Evolutionary conservation across 2,113 vertebrate species (phyloP).

Genomic region (Etheostoma spectabile): DNA sequence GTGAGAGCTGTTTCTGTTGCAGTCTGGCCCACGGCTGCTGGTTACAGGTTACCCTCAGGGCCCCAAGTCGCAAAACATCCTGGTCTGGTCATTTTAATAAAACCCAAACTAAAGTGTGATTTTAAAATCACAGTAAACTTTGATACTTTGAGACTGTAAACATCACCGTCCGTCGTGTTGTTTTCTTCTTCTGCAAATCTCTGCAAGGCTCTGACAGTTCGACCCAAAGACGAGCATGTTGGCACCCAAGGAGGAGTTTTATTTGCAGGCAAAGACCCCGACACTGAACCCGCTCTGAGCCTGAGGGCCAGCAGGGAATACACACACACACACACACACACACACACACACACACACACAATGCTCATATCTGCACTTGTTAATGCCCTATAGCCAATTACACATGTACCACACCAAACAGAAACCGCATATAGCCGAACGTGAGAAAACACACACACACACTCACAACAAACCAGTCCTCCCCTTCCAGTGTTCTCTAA

Average conservation of each 20-base stretch:
- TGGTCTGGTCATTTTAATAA: neutral
- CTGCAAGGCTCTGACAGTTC: constrained; percentile 29
- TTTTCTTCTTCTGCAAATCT: constrained; percentile 21
- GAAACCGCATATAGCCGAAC: constrained; percentile 33
- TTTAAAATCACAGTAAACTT: neutral
- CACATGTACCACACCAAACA: constrained; percentile 1
- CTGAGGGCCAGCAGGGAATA: constrained; percentile 52
- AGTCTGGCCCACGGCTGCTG: too few species aligned
- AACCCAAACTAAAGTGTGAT: neutral
- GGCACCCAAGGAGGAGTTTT: constrained; percentile 56
- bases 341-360: constrained; percentile 31
- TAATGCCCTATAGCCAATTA: neutral
- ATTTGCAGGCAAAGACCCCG: constrained; percentile 66
- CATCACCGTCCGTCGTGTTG: neutral
- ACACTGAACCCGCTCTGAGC: constrained; percentile 69
- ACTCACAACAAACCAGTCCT: constrained; percentile 14
- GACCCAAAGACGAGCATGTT: constrained; percentile 32
- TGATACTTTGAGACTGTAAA: constrained; percentile 17
- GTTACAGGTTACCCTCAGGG: neutral
- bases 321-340: constrained; percentile 53
- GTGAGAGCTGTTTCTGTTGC: too few species aligned
- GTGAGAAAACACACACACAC: constrained; percentile 50
- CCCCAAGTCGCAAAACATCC: neutral
- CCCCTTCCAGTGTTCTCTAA: constrained; percentile 76
- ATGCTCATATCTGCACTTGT: constrained; percentile 6